Evolutionary conservation across 2,888 invertebrate species (phyloP).

Genomic region (Xestia sexstrigata): DNA sequence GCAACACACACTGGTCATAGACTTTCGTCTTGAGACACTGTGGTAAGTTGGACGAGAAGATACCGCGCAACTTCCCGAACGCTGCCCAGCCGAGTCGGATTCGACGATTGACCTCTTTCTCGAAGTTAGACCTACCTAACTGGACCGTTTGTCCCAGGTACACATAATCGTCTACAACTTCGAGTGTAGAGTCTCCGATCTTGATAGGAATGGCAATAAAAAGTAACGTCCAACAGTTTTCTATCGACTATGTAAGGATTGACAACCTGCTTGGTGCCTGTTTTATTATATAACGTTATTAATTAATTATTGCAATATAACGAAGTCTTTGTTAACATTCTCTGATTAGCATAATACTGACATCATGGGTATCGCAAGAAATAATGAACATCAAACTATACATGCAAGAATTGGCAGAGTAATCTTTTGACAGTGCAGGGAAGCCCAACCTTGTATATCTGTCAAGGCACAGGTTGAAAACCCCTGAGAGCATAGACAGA

Average conservation of each 20-base stretch:
- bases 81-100: too few species aligned
- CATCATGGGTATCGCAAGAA: constrained; percentile 12
- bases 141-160: too few species aligned
- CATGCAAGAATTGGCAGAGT: constrained; percentile 2
- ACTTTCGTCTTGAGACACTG: too few species aligned
- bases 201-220: too few species aligned
- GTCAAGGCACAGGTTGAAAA: not conserved
- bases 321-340: constrained; percentile 32
- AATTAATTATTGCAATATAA: constrained; percentile 41
- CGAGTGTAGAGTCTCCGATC: too few species aligned
- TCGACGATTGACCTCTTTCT: too few species aligned
- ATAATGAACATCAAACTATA: not conserved
- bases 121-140: too few species aligned
- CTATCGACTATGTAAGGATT: constrained; percentile 35
- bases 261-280: constrained; percentile 35
- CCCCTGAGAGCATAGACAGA: not conserved
- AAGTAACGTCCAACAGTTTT: constrained; percentile 45
- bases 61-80: too few species aligned
- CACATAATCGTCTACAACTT: too few species aligned
- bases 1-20: too few species aligned
- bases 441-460: not conserved
- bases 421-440: not conserved
- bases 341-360: constrained; percentile 29
- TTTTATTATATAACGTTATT: too few species aligned
- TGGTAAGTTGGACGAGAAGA: too few species aligned